These are phyloP conservation scores for Bolinopsis microptera DNA, from an alignment of 37 sponge, comb jelly and placozoan species.

Conservation along the genomic window DNA sequence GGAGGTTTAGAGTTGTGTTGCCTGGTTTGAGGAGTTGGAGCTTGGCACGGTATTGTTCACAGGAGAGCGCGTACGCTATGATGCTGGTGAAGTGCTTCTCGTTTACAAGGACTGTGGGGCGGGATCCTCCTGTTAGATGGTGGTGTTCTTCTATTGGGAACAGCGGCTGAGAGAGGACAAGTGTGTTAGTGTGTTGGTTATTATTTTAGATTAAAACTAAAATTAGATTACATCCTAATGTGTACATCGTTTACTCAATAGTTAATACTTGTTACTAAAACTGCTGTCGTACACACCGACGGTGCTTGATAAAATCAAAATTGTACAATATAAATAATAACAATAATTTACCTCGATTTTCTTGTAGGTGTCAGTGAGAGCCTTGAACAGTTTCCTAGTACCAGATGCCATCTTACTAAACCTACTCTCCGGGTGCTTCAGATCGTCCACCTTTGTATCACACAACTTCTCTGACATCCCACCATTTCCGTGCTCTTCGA, in stretches of 20 bases:
- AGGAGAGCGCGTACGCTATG: constrained; percentile 91
- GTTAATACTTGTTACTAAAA: too few species aligned
- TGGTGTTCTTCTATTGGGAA: constrained; percentile 60
- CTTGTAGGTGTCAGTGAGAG: constrained; percentile 46
- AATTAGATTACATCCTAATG: too few species aligned
- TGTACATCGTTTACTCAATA: too few species aligned
- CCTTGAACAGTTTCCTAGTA: constrained; percentile 10
- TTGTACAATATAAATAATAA: too few species aligned
- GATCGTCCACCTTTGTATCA: neutral
- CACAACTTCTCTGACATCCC: neutral
- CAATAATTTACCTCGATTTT: constrained; percentile 20
- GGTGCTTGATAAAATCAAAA: too few species aligned
- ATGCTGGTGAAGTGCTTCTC: constrained; percentile 96
- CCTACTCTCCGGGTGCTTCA: neutral
- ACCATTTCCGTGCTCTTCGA: neutral
- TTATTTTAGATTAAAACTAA: too few species aligned
- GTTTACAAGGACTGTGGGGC: constrained; percentile 70
- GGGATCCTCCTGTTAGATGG: constrained; percentile 17
- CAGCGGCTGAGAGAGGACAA: constrained; percentile 4
- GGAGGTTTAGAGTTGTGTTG: neutral
- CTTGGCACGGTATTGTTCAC: constrained; percentile 75
- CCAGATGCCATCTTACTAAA: constrained; percentile 34
- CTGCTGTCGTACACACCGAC: too few species aligned
- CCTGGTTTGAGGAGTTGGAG: constrained; percentile 65
- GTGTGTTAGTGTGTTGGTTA: too few species aligned